Evolutionary conservation across 2,888 invertebrate genomes (phyloP), one percentile per base, ranked within the genome.

Genomic region (Troglohyphantes excavatus): DNA sequence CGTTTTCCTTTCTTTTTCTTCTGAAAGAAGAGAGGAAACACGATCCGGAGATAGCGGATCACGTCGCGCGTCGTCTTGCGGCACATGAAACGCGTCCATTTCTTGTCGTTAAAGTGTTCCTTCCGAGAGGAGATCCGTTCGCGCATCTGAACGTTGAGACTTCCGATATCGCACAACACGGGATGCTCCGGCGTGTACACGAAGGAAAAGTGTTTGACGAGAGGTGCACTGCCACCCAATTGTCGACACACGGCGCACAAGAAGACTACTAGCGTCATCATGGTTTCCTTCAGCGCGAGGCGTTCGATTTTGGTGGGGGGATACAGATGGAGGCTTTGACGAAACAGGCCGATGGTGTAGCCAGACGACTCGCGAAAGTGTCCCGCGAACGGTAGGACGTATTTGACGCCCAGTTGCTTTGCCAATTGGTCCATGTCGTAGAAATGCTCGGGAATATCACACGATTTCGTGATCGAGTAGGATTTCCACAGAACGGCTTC

Each of bases 381-480:
- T 23, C 59, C 33, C 11, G 70, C 11, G 59, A 82, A 82, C 0
- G 70, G 70, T 9, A 81, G 29, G 2, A 81, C 82, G 26, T 82
- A 82, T 2, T 82, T 23, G 0, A 29, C 0, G 2, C 82, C 61
- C 70, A 82, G 17, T 3, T 21, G 7, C 59, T 21, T 13, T 2
- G 7, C 7, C n/a, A 82, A 1, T n/a, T 59, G 3, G 6, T 70
- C 59, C 65, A 83, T 39, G 9, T 83, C 83, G 6, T 65, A 63
- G 63, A 65, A 83, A 27, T 83, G 73, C 43, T 83, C 73, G 9
- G 83, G 83, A 17, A 73, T 27, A 61, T 82, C 70, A 26, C 82
- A 82, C 33, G 70, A 82, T 21, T 67, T 13, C 2, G 2, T 6
- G 0, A 1, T 26, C 3, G 65, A 2, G 2, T 13, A 13, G 1